Evolutionary conservation across 1,140 invertebrate species (phyloP).

Genomic region (Atta colombica): DNA sequence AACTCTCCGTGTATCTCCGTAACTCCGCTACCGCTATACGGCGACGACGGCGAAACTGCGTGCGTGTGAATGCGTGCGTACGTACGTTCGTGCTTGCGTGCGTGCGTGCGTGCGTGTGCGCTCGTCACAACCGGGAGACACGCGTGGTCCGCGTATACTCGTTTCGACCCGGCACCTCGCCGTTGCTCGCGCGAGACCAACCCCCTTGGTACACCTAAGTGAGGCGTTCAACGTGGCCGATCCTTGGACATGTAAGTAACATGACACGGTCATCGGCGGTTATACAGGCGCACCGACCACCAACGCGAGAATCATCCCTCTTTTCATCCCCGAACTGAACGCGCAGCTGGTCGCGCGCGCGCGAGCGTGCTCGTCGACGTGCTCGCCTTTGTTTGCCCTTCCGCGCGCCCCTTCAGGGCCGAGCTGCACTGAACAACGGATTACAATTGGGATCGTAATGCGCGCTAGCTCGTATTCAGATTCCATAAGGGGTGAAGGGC

Average conservation of each 20-base stretch:
- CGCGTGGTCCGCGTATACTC: conserved; percentile 21
- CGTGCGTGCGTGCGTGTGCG: conserved; percentile 19
- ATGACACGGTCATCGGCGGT: neutral
- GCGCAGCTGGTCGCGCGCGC: conserved; percentile 54
- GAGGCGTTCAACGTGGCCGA: conserved; percentile 82
- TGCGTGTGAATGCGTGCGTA: conserved; percentile 43
- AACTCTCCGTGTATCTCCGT: conserved; percentile 1
- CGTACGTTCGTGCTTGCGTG: conserved; percentile 21
- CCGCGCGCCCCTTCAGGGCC: conserved; percentile 12
- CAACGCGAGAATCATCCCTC: neutral
- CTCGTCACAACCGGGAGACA: conserved; percentile 10
- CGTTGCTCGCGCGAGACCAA: conserved; percentile 43
- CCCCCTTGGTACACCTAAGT: conserved; percentile 74
- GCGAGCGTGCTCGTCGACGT: conserved; percentile 44
- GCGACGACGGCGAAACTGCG: conserved; percentile 22
- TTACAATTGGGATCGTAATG: neutral
- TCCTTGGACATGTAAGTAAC: conserved; percentile 85
- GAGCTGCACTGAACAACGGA: neutral
- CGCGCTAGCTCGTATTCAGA: neutral
- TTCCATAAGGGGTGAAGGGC: neutral
- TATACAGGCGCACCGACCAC: neutral
- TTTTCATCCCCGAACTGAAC: conserved; percentile 26
- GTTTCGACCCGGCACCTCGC: neutral
- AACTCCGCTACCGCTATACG: neutral
- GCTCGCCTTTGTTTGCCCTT: conserved; percentile 59